Evolutionary conservation across 2,113 vertebrate species (phyloP).

Genomic region (Nycticorax nycticorax): DNA sequence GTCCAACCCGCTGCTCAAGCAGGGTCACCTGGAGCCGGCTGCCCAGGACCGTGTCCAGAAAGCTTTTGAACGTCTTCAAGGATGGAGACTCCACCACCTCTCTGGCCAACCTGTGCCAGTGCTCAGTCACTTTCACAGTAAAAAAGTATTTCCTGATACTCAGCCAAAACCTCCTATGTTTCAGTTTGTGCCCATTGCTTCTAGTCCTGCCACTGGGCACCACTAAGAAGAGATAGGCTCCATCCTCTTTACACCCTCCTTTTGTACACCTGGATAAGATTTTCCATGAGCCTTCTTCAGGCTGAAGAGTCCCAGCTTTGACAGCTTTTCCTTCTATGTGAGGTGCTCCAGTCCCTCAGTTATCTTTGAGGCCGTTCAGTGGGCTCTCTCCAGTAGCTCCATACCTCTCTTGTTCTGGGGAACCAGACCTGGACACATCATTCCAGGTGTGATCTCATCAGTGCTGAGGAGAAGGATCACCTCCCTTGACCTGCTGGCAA

Average conservation of each 20-base stretch:
- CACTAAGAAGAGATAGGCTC: neutral
- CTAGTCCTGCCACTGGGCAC: neutral
- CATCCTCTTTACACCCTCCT: neutral
- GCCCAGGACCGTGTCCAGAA: neutral
- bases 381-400: neutral
- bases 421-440: neutral
- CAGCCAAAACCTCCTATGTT: fast-evolving
- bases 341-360: neutral
- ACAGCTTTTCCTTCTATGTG: neutral
- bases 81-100: neutral
- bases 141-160: neutral
- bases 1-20: neutral
- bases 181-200: neutral
- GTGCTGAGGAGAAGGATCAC: neutral
- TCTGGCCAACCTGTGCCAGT: neutral
- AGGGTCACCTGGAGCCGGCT: neutral
- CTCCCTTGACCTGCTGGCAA: neutral
- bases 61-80: neutral
- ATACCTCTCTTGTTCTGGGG: neutral
- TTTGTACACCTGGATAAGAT: neutral
- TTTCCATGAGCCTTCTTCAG: neutral
- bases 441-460: neutral
- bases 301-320: neutral
- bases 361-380: neutral
- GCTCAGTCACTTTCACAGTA: neutral